A percentile compares a stretch with the other conserved stretches of the same genome.
Conservation (phyloP, 2,113 vertebrate species). For the Ophthalmolycus amberensis region DNA sequence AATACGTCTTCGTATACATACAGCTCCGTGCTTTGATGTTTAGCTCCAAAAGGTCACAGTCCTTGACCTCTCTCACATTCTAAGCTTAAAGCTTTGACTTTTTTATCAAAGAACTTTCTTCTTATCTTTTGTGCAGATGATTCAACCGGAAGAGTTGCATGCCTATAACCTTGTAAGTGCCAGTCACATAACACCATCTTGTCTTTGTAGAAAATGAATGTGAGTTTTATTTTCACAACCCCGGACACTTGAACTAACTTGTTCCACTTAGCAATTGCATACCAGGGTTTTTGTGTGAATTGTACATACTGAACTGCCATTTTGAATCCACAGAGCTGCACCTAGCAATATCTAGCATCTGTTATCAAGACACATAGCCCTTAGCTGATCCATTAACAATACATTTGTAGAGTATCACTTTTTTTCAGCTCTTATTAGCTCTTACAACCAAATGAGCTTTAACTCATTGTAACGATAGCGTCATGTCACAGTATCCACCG, state of each 20-base stretch:
- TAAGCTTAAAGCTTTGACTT: background rate
- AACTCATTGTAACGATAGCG: background rate
- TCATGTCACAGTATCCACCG: background rate
- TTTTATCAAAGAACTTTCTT: background rate
- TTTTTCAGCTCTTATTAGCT: background rate
- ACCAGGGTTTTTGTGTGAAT: background rate
- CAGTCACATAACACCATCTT: background rate
- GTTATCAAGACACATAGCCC: background rate
- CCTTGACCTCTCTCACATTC: background rate
- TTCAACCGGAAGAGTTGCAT: background rate
- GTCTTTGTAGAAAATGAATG: background rate
- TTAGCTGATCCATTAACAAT: constrained; percentile 13
- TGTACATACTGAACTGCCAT: background rate
- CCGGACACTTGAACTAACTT: background rate
- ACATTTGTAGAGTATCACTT: background rate
- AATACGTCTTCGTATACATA: background rate
- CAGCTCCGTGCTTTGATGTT: background rate
- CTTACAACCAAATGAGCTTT: constrained; percentile 14
- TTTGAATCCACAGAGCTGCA: background rate
- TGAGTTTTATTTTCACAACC: background rate
- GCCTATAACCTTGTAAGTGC: background rate
- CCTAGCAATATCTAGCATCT: background rate
- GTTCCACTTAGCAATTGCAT: background rate
- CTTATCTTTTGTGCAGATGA: background rate
- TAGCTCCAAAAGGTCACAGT: background rate